Evolutionary conservation across 2,113 vertebrate genomes (phyloP).

Genomic region (Dipodomys ordii): DNA sequence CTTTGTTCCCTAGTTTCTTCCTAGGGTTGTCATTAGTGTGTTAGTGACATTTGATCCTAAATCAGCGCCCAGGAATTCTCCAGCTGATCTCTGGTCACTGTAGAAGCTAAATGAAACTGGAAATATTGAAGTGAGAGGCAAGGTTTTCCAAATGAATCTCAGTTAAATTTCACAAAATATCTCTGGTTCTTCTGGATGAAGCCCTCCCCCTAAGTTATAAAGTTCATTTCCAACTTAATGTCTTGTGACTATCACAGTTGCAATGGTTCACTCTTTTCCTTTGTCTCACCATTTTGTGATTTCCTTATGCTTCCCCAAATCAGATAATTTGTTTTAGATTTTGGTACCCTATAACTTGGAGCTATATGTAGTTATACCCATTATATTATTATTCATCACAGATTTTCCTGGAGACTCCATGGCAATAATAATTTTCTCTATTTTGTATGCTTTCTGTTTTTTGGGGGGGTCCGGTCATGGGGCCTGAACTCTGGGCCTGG

Average conservation of each 20-base stretch:
- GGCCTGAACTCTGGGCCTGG: too few relatives aligned
- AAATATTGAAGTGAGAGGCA: background rate
- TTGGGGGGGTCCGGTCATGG: too few relatives aligned
- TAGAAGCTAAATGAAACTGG: background rate
- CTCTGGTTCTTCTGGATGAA: background rate
- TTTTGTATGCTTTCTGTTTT: background rate
- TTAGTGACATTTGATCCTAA: constrained; percentile 70
- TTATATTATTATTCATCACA: background rate
- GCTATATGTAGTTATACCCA: background rate
- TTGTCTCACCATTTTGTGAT: too few relatives aligned
- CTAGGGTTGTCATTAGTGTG: constrained; percentile 74
- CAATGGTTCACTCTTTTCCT: too few relatives aligned
- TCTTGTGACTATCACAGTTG: too few relatives aligned
- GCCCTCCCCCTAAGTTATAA: too few relatives aligned
- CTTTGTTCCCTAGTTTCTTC: constrained; percentile 70
- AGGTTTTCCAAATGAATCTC: background rate
- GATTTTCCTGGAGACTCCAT: background rate
- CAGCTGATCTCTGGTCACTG: constrained; percentile 25
- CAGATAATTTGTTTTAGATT: too few relatives aligned
- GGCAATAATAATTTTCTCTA: background rate
- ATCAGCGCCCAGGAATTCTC: constrained; percentile 73
- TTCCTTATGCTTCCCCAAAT: too few relatives aligned
- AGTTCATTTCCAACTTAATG: too few relatives aligned
- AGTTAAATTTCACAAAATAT: background rate
- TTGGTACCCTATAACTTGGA: background rate